Evolutionary conservation across 2,888 invertebrate genomes (phyloP), one percentile per base, ranked within the genome.

Genomic region (Pheosia gnoma): DNA sequence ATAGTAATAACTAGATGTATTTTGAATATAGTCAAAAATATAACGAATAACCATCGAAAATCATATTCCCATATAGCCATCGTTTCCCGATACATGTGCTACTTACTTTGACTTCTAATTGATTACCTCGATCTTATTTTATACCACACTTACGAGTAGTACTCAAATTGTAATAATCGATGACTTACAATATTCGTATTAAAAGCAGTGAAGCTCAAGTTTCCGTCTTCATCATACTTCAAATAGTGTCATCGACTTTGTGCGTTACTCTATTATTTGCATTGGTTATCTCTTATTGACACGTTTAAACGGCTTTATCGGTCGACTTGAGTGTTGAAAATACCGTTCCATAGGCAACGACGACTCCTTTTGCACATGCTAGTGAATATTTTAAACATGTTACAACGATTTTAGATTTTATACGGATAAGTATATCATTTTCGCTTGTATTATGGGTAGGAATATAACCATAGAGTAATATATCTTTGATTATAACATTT

Each of bases 201-300:
- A 47, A 25, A 52, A 13, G 36, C 57, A 51, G 38, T 47, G 59
- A 59, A 56, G 62, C 39, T 58, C 63, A 68, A 62, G 71, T 72
- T 74, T 65, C 68, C 71, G 71, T 70, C 70, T 73, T 74, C 76
- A 81, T 79, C 75, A 79, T 74, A 80, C 78, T 83, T 84, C 82
- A 71, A 74, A 76, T 78, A 65, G 80, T 85, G 89, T 88, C 89
- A 85, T 86, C 87, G 88, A 87, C 89, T 82, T 77, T 74, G 79
- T 76, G 80, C 75, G 80, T 85, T 77, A 80, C 83, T 82, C 79
- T 81, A 81, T 79, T 90, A 87, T 92, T 92, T 90, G 85, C 81
- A 63, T 85, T 82, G 62, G 80, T 87, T 92, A 92, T 92, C 92
- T 88, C 71, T 78, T 90, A 87, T 92, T 91, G 89, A 92, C 91